phyloP scores from a whole-genome alignment of 2,797 vertebrate species.

The Monodelphis domestica region DNA sequence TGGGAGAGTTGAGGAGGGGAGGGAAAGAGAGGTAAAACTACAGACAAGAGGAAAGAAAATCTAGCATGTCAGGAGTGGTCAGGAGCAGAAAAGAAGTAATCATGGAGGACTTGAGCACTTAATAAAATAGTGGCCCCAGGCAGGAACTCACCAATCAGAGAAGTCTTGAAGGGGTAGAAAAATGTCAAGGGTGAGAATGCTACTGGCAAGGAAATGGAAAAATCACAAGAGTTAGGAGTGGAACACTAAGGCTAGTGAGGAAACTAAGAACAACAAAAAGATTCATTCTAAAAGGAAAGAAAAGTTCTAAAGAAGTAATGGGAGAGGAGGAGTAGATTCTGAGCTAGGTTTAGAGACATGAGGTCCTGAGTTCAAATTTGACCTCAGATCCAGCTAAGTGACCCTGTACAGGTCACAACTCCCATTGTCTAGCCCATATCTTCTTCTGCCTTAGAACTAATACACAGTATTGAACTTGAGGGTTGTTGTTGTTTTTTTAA shows the following conservation, averaged over 20 bases:
- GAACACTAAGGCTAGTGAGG: neutral
- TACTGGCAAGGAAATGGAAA: neutral
- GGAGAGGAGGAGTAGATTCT: too few species aligned
- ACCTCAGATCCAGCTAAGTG: too few species aligned
- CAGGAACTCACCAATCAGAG: neutral
- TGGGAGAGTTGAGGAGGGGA: neutral
- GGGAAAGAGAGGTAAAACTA: neutral
- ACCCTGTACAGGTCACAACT: too few species aligned
- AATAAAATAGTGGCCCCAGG: neutral
- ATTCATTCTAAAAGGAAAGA: neutral
- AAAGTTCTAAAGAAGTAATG: neutral
- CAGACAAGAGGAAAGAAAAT: neutral
- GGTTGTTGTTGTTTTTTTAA: too few species aligned
- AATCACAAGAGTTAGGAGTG: neutral
- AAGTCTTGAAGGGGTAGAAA: neutral
- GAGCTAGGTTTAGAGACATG: too few species aligned
- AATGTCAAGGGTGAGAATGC: neutral
- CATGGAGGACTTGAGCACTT: neutral
- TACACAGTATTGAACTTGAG: too few species aligned
- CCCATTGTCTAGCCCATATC: too few species aligned
- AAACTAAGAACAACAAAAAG: neutral
- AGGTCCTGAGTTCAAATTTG: too few species aligned
- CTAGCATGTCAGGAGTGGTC: neutral
- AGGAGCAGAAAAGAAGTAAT: neutral
- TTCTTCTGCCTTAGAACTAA: too few species aligned